Evolutionary conservation across 1,140 invertebrate genomes (phyloP).

Genomic region (Drosophila funebris): DNA sequence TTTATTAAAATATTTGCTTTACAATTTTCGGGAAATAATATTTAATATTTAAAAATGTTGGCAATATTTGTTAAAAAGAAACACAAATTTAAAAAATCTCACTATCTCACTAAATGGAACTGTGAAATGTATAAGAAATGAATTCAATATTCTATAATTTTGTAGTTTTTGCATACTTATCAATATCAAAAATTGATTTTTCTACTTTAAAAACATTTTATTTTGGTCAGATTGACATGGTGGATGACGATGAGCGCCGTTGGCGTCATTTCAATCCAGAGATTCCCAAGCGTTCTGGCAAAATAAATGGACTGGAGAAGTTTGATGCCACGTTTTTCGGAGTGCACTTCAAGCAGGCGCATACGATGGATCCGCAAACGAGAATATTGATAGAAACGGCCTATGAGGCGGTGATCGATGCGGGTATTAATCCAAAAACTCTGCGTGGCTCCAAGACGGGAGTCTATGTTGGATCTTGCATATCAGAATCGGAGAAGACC

Average conservation of each 20-base stretch:
- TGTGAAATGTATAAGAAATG: no score
- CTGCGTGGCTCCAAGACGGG: conserved; percentile 90
- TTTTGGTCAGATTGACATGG: conserved; percentile 86
- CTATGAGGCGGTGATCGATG: conserved; percentile 84
- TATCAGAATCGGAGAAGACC: conserved; percentile 90
- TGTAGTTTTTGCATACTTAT: no score
- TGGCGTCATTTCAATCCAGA: conserved; percentile 89
- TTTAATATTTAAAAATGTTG: no score
- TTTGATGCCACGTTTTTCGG: conserved; percentile 87
- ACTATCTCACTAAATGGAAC: no score
- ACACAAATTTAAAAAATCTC: no score
- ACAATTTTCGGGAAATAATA: no score
- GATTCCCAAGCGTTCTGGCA: conserved; percentile 89
- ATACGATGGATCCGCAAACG: conserved; percentile 85
- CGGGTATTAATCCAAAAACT: conserved; percentile 83
- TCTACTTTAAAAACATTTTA: neutral
- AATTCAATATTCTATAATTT: no score
- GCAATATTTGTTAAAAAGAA: no score
- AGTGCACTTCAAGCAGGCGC: conserved; percentile 84
- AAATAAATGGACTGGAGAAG: conserved; percentile 85
- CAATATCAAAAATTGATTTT: no score
- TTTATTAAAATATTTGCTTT: no score
- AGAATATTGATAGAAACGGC: conserved; percentile 84
- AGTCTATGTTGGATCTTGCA: conserved; percentile 91
- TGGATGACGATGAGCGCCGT: conserved; percentile 89